Conservation (phyloP, 2,797 vertebrate genomes). For the Tapera naevia region DNA sequence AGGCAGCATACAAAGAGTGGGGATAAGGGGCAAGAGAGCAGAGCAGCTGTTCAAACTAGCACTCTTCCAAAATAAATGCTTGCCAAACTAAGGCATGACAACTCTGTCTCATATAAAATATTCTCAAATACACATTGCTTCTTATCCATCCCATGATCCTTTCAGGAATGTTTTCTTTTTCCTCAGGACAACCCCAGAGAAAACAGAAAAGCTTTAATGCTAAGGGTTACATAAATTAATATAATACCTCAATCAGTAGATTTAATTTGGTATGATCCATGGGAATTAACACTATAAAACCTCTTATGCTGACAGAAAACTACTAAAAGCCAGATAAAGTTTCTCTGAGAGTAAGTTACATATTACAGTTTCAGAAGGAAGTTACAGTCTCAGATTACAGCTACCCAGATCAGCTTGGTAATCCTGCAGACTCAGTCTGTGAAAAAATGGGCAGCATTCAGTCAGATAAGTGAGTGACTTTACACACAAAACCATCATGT, state of each 20-base stretch:
- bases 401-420: background rate
- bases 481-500: background rate
- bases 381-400: background rate
- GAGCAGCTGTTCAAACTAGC: background rate
- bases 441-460: too few species aligned
- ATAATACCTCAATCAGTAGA: background rate
- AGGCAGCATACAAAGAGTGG: rapidly evolving
- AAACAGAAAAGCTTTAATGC: background rate
- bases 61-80: background rate
- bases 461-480: background rate
- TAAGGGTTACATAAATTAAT: background rate
- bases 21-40: background rate
- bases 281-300: conserved; percentile 3
- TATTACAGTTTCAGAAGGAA: background rate
- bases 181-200: background rate
- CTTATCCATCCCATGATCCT: background rate
- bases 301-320: background rate
- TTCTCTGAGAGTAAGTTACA: background rate
- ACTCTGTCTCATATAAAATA: background rate
- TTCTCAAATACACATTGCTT: background rate
- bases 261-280: background rate
- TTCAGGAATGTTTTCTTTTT: background rate
- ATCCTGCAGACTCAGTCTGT: background rate
- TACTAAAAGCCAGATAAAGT: background rate
- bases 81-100: background rate